Evolutionary conservation across 2,888 invertebrate genomes (phyloP).

Genomic region (Nomada fabriciana): DNA sequence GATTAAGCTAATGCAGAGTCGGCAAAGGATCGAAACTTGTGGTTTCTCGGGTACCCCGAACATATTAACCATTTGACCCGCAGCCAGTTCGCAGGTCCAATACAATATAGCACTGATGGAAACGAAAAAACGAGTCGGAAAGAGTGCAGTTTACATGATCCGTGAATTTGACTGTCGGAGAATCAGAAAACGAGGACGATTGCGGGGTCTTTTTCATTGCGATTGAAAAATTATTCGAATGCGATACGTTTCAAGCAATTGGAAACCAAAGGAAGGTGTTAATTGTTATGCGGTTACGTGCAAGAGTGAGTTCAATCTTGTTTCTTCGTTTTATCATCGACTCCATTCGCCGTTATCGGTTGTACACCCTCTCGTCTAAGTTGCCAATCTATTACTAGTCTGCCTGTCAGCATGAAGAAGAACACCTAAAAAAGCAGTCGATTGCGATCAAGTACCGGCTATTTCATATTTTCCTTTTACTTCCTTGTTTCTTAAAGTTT

Average conservation of each 20-base stretch:
- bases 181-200: background rate
- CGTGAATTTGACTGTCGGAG: background rate
- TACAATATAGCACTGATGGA: background rate
- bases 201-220: background rate
- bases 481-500: background rate
- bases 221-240: slow-evolving; percentile 15
- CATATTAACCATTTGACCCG: background rate
- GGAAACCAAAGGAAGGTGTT: slow-evolving; percentile 13
- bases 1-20: slow-evolving; percentile 25
- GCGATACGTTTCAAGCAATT: slow-evolving; percentile 1
- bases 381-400: slow-evolving; percentile 93
- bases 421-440: slow-evolving; percentile 86
- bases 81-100: background rate
- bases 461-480: background rate
- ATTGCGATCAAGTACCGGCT: background rate
- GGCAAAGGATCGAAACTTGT: slow-evolving; percentile 10
- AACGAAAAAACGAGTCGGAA: background rate
- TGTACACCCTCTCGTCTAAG: slow-evolving; percentile 85
- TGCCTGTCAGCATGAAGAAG: slow-evolving; percentile 95
- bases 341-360: slow-evolving; percentile 82
- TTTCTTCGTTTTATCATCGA: slow-evolving; percentile 85
- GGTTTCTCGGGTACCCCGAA: background rate
- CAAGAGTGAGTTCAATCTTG: slow-evolving; percentile 83
- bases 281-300: background rate
- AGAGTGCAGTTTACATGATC: background rate